Conservation (phyloP, 2,888 invertebrate genomes). For the Dryadula phaetusa region DNA sequence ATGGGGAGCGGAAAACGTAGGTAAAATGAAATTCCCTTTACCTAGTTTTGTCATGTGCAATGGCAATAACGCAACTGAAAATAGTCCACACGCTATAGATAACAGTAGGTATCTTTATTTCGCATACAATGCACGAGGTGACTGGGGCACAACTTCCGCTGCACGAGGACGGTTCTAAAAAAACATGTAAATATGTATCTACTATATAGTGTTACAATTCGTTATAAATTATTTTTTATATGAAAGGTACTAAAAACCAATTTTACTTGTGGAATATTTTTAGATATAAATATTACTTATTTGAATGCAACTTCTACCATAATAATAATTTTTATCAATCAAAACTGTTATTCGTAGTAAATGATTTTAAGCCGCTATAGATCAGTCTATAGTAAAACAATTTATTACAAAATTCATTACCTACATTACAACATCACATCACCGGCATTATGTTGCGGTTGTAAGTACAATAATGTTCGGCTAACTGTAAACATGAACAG, state of each 20-base stretch:
- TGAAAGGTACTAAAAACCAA: too few relatives aligned
- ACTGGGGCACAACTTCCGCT: slow-evolving; percentile 73
- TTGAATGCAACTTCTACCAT: too few relatives aligned
- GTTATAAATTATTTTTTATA: not conserved
- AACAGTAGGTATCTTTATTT: slow-evolving; percentile 51
- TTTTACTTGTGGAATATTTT: too few relatives aligned
- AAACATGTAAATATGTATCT: slow-evolving; percentile 20
- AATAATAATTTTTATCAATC: not conserved
- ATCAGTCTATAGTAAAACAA: not conserved
- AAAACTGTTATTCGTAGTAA: too few relatives aligned
- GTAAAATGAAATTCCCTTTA: too few relatives aligned
- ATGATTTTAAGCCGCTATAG: not conserved
- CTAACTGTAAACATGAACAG: slow-evolving; percentile 44
- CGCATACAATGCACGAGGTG: slow-evolving; percentile 69
- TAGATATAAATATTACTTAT: too few relatives aligned
- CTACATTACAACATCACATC: slow-evolving; percentile 15
- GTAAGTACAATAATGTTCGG: slow-evolving; percentile 35
- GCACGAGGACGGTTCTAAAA: slow-evolving; percentile 47
- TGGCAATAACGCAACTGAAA: slow-evolving; percentile 41
- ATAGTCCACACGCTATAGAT: slow-evolving; percentile 45
- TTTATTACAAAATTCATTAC: slow-evolving; percentile 21
- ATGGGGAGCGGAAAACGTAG: too few relatives aligned
- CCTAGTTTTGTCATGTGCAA: slow-evolving; percentile 36
- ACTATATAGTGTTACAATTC: not conserved
- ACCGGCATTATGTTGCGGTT: slow-evolving; percentile 14